These are phyloP conservation scores for Athene cunicularia DNA, from an alignment of 2,113 vertebrate species.

Conservation along the genomic window DNA sequence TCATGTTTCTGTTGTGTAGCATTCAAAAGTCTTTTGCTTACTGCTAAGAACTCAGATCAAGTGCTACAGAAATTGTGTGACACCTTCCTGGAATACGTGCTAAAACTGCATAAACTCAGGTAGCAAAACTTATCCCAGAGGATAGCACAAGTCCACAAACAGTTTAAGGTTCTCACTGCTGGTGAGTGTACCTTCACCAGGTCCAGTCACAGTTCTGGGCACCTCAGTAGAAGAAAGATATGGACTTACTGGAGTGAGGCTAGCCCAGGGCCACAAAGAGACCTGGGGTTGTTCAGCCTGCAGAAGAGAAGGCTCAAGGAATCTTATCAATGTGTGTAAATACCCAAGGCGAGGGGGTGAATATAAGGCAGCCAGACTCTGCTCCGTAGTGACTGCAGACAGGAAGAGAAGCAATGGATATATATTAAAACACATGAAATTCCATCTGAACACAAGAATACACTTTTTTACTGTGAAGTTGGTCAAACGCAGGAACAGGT, in stretches of 20 bases:
- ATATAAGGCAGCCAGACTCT: not conserved
- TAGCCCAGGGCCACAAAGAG: not conserved
- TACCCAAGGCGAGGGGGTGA: rapidly evolving
- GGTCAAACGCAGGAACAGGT: not conserved
- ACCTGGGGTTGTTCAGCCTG: not conserved
- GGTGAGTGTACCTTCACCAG: not conserved
- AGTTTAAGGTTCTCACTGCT: not conserved
- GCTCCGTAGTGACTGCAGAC: not conserved
- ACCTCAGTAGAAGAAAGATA: not conserved
- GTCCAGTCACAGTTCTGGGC: not conserved
- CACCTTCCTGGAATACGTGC: not conserved
- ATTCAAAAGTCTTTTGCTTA: not conserved
- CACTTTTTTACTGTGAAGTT: not conserved
- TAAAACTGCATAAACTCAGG: not conserved
- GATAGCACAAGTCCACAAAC: not conserved
- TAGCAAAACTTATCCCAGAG: not conserved
- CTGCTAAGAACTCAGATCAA: not conserved
- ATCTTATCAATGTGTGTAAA: not conserved
- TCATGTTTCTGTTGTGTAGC: not conserved
- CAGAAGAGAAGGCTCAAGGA: not conserved
- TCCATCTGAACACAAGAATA: not conserved
- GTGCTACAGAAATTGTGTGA: not conserved
- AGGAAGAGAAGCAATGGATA: not conserved
- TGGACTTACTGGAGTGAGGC: not conserved
- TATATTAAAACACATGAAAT: not conserved